phyloP scores from a whole-genome alignment of 2,888 invertebrate genomes.

The Drosophila nr. perissopoda region DNA sequence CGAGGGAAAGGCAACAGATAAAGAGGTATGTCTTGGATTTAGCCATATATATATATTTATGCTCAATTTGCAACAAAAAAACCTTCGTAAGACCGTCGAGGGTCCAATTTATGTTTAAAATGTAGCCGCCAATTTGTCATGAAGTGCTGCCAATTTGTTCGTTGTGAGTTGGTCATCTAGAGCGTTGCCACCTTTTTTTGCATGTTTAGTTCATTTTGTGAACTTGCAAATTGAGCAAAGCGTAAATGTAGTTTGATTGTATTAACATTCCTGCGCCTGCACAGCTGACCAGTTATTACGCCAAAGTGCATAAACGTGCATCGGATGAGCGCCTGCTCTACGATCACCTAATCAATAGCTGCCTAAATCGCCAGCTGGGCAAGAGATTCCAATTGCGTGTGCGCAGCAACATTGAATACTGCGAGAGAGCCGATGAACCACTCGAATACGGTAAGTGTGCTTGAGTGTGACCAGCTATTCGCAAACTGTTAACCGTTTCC shows the following conservation, averaged over 20 bases:
- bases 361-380: conserved; percentile 67
- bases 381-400: conserved; percentile 62
- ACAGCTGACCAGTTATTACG: conserved; percentile 70
- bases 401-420: conserved; percentile 79
- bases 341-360: conserved; percentile 71
- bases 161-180: neutral
- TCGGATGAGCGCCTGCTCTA: conserved; percentile 66
- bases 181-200: neutral
- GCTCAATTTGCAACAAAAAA: neutral
- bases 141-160: neutral
- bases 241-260: neutral
- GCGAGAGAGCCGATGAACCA: conserved; percentile 57
- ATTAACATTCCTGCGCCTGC: neutral
- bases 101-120: neutral
- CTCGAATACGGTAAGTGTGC: conserved; percentile 52
- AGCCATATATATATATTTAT: neutral
- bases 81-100: neutral
- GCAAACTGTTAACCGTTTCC: neutral
- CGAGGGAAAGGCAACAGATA: conserved; percentile 41
- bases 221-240: neutral
- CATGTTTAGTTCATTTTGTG: neutral
- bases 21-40: conserved; percentile 53
- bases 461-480: neutral
- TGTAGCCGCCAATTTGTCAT: neutral
- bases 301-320: conserved; percentile 64